Evolutionary conservation across 2,797 vertebrate genomes (phyloP).

Genomic region (Glyptemys insculpta): DNA sequence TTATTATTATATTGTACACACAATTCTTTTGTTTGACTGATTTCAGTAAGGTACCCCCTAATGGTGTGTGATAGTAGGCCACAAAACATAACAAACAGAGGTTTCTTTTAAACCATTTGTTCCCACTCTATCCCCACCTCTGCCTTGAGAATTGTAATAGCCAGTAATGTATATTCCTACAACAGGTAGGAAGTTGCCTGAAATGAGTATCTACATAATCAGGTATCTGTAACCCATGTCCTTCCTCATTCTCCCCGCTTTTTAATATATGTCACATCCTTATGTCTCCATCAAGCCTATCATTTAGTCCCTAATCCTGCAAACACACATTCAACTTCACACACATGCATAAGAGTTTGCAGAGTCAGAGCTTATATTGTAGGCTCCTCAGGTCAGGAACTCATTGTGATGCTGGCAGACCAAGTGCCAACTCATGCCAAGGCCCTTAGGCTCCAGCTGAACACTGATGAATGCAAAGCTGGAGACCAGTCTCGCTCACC

Average conservation of each 20-base stretch:
- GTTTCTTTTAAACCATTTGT: not conserved
- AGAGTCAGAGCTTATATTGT: not conserved
- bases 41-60: conserved; percentile 23
- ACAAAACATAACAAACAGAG: not conserved
- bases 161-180: not conserved
- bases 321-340: not conserved
- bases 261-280: not conserved
- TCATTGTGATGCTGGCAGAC: not conserved
- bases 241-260: not conserved
- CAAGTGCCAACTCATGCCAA: not conserved
- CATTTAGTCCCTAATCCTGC: not conserved
- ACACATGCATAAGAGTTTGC: not conserved
- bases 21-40: not conserved
- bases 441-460: not conserved
- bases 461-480: not conserved
- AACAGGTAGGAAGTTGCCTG: not conserved
- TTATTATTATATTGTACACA: not conserved
- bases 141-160: conserved; percentile 17
- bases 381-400: not conserved
- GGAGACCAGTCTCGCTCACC: not conserved
- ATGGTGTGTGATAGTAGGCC: not conserved
- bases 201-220: not conserved
- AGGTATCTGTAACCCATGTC: too few species aligned
- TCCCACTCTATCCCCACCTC: not conserved
- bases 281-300: not conserved